These are phyloP conservation scores for Mercenaria mercenaria DNA, from an alignment of 1,140 invertebrate genomes.

Conservation along the genomic window DNA sequence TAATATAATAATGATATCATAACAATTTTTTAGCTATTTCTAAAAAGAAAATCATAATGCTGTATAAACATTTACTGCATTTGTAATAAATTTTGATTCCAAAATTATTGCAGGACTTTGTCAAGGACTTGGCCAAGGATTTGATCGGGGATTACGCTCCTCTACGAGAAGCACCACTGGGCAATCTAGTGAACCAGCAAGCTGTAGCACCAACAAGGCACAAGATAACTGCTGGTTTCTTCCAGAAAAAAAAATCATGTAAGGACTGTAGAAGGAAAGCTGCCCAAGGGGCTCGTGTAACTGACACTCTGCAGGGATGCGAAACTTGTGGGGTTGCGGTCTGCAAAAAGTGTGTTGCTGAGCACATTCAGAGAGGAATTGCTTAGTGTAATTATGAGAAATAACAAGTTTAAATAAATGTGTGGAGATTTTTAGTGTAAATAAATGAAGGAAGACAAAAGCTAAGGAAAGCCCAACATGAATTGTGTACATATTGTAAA, in stretches of 20 bases:
- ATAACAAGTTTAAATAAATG: no score
- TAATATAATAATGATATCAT: no score
- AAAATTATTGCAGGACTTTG: slow-evolving; percentile 4
- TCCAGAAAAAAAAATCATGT: background rate
- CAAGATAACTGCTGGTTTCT: background rate
- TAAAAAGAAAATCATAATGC: no score
- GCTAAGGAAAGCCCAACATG: no score
- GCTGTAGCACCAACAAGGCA: background rate
- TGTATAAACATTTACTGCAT: no score
- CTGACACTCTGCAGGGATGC: background rate
- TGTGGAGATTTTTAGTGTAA: no score
- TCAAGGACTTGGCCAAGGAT: background rate
- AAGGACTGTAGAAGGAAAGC: background rate
- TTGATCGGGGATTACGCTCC: background rate
- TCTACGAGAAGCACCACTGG: background rate
- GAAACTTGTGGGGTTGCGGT: background rate
- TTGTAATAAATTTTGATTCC: no score
- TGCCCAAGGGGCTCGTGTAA: background rate
- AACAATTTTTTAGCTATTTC: no score
- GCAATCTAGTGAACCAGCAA: background rate
- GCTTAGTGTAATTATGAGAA: no score
- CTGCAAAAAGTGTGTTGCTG: background rate
- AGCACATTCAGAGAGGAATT: background rate
- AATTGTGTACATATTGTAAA: no score
- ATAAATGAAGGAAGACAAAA: no score